phyloP scores from a whole-genome alignment of 2,113 vertebrate genomes.

The Theristicus caerulescens region DNA sequence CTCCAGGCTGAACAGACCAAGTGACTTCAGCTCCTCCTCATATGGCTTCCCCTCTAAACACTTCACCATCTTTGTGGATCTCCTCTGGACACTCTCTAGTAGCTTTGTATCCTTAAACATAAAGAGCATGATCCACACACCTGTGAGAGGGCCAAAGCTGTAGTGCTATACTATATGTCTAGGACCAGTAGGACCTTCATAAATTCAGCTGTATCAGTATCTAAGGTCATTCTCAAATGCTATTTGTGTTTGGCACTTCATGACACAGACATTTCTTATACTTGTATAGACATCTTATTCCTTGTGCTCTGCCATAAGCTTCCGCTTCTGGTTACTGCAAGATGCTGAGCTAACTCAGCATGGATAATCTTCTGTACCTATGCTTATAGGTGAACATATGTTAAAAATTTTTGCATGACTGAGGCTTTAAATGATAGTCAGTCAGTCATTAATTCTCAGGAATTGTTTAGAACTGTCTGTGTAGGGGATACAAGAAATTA shows the following conservation, averaged over 20 bases:
- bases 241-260: neutral
- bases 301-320: neutral
- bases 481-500: neutral
- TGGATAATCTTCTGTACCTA: neutral
- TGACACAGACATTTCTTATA: neutral
- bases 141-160: neutral
- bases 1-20: no score
- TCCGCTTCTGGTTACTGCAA: neutral
- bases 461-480: neutral
- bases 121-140: neutral
- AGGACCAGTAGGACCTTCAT: neutral
- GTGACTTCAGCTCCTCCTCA: no score
- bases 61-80: no score
- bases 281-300: neutral
- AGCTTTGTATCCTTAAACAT: no score
- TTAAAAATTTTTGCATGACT: neutral
- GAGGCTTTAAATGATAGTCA: neutral
- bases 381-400: neutral
- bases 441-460: neutral
- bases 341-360: neutral
- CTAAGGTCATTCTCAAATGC: neutral
- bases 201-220: neutral
- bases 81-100: no score
- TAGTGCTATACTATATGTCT: neutral
- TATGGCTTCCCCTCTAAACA: no score